Percentiles rank a stretch among this genome's conserved stretches.
Evolutionary conservation across 2,113 vertebrate genomes (phyloP).

Genomic region (Tachysurus vachellii): DNA sequence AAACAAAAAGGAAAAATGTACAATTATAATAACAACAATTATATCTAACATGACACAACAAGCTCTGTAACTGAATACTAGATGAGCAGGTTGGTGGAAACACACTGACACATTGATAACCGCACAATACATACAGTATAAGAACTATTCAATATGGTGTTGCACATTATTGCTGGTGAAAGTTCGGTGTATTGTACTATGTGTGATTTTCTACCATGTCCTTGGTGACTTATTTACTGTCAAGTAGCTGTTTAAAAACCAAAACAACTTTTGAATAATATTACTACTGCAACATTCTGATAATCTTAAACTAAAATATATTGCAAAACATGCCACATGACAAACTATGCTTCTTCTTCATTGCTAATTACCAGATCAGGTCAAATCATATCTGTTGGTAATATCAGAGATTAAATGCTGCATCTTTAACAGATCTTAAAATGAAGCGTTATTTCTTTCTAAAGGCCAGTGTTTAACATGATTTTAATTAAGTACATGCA

Average conservation of each 20-base stretch:
- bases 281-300: constrained; percentile 6
- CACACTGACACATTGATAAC: constrained; percentile 25
- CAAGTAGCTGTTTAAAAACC: background rate
- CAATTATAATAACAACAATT: constrained; percentile 7
- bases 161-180: constrained; percentile 56
- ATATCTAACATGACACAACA: constrained; percentile 16
- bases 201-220: background rate
- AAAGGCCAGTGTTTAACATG: background rate
- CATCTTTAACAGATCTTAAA: background rate
- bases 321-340: background rate
- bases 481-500: constrained; percentile 4
- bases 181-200: constrained; percentile 24
- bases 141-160: constrained; percentile 17
- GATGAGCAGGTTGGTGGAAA: constrained; percentile 29
- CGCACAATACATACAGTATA: constrained; percentile 14
- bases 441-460: background rate
- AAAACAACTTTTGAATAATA: background rate
- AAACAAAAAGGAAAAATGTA: background rate
- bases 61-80: background rate
- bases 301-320: background rate
- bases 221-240: background rate
- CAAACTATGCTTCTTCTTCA: background rate
- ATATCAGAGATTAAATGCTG: constrained; percentile 4
- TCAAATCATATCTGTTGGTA: background rate
- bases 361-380: background rate